A percentile compares a stretch with the other conserved stretches of the same genome.
Conservation (phyloP, 2,888 invertebrate species). For the Agriopis aurantiaria region DNA sequence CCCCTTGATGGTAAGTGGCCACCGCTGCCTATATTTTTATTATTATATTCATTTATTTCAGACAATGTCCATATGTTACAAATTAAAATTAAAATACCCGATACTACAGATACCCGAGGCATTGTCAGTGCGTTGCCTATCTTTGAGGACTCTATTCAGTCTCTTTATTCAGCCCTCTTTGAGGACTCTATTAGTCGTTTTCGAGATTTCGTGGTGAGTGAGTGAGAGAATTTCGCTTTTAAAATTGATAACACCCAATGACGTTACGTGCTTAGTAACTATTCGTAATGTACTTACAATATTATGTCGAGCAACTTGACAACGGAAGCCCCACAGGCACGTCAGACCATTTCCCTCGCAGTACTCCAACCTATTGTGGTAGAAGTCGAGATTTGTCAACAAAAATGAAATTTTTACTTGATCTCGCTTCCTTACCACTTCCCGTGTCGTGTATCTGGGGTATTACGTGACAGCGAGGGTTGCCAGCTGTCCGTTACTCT, state of each 20-base stretch:
- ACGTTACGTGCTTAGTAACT: not conserved
- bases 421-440: constrained; percentile 21
- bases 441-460: constrained; percentile 5
- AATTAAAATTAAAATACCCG: no score
- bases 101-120: no score
- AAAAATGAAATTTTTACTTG: constrained; percentile 37
- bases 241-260: not conserved
- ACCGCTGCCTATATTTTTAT: no score
- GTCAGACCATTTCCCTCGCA: not conserved
- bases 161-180: no score
- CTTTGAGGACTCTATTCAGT: no score
- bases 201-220: no score
- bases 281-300: not conserved
- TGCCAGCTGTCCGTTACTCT: not conserved
- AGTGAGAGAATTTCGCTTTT: no score
- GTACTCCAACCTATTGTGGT: constrained; percentile 1
- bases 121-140: no score
- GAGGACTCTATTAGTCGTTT: no score
- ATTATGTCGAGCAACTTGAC: not conserved
- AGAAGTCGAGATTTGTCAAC: constrained; percentile 34
- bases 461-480: constrained; percentile 13
- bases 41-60: no score
- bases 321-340: not conserved
- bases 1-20: no score
- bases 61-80: no score